These are phyloP conservation scores for Mycalesis mineus DNA, from an alignment of 2,888 invertebrate species.

Conservation along the genomic window DNA sequence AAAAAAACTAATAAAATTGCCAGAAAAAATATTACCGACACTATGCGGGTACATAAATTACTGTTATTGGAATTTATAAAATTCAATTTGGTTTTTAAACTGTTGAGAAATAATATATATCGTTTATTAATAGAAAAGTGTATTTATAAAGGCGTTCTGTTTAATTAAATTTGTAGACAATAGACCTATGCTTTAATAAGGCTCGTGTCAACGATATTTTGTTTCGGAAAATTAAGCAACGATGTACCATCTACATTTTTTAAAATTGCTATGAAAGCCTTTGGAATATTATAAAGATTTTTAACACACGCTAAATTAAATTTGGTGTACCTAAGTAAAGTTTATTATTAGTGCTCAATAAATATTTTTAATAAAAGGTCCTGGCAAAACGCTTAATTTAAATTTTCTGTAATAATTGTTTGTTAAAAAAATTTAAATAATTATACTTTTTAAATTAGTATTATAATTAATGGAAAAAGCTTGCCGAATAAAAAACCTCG, in stretches of 20 bases:
- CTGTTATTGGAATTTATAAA: conserved; percentile 3
- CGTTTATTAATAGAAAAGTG: too few species aligned
- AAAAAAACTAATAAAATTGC: too few species aligned
- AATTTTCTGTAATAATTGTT: too few species aligned
- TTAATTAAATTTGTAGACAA: too few species aligned
- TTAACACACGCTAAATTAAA: neutral
- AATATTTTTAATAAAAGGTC: neutral
- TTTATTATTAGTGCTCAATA: neutral
- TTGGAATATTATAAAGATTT: neutral
- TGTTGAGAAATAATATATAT: neutral
- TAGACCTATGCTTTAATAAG: too few species aligned
- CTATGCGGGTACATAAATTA: neutral
- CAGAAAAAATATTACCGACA: neutral
- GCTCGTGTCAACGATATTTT: too few species aligned
- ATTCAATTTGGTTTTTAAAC: conserved; percentile 4
- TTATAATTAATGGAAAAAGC: too few species aligned
- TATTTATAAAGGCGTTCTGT: too few species aligned
- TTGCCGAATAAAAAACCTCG: neutral
- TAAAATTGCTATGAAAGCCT: neutral
- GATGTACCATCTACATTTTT: too few species aligned
- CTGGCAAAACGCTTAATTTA: neutral
- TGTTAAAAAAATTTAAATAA: too few species aligned
- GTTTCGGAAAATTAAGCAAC: too few species aligned
- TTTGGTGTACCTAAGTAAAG: neutral
- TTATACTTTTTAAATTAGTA: too few species aligned